These are phyloP conservation scores for Poecilia gillii DNA, from an alignment of 2,797 vertebrate genomes.

Conservation along the genomic window DNA sequence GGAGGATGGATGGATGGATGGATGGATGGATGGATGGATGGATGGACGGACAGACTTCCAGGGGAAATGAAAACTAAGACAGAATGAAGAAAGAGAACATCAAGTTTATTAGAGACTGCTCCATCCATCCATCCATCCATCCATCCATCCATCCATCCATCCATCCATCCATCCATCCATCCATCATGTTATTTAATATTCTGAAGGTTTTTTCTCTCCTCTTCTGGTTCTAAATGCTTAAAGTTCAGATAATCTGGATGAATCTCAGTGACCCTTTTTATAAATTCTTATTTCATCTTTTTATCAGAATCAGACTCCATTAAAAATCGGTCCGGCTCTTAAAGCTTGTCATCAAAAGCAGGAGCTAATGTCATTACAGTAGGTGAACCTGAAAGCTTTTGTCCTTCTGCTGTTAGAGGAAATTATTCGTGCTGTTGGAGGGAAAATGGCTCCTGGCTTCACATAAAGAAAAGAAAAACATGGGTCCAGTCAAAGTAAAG, in stretches of 20 bases:
- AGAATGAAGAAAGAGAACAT: no score
- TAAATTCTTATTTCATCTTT: neutral
- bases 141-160: no score
- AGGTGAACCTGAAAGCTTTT: neutral
- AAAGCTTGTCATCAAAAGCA: neutral
- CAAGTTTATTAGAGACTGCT: no score
- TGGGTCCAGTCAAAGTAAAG: neutral
- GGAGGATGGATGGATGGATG: no score
- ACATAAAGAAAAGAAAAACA: neutral
- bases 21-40: no score
- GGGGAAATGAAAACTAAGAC: no score
- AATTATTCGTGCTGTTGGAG: slow-evolving; percentile 2
- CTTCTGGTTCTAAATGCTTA: neutral
- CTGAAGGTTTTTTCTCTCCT: neutral
- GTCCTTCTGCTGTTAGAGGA: neutral
- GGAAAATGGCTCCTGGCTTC: neutral
- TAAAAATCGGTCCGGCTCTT: neutral
- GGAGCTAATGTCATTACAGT: slow-evolving; percentile 10
- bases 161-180: no score
- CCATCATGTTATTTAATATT: neutral
- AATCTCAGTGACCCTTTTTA: neutral
- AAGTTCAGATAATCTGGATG: neutral
- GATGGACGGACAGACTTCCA: no score
- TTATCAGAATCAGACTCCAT: slow-evolving; percentile 24
- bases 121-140: no score